Conservation (phyloP, 2,888 invertebrate genomes). For the Sturmia bella region DNA sequence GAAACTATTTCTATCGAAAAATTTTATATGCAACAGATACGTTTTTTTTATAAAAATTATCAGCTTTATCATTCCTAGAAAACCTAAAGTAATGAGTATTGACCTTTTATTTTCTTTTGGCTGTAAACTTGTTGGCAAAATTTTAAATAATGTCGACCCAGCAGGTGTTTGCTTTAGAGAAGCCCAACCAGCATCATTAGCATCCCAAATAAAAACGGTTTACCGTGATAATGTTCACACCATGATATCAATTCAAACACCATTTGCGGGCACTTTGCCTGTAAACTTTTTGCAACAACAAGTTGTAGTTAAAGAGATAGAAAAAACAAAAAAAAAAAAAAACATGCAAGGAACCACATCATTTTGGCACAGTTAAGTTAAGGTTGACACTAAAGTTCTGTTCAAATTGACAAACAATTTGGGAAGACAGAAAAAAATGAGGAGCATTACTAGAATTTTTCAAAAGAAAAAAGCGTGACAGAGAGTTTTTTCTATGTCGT, state of each 20-base stretch:
- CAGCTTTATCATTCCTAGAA: too few relatives aligned
- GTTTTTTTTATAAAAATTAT: too few relatives aligned
- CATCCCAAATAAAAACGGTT: slow-evolving; percentile 34
- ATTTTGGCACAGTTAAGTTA: slow-evolving; percentile 36
- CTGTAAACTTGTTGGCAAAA: slow-evolving; percentile 57
- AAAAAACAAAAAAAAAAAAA: background rate
- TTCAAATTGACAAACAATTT: slow-evolving; percentile 66
- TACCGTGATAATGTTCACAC: slow-evolving; percentile 67
- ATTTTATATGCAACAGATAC: too few relatives aligned
- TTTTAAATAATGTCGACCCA: slow-evolving; percentile 65
- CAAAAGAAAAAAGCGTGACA: slow-evolving; percentile 67
- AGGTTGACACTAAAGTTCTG: slow-evolving; percentile 61
- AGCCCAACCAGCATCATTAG: slow-evolving; percentile 19
- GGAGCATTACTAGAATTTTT: slow-evolving; percentile 42
- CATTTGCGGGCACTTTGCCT: slow-evolving; percentile 46
- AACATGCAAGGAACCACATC: slow-evolving; percentile 18
- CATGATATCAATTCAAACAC: slow-evolving; percentile 51
- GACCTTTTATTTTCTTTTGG: slow-evolving; percentile 22
- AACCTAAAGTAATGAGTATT: background rate
- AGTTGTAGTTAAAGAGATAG: slow-evolving; percentile 11
- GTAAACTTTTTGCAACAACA: slow-evolving; percentile 5
- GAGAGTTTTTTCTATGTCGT: slow-evolving; percentile 25
- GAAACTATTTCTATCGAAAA: too few relatives aligned
- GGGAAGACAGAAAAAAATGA: slow-evolving; percentile 7
- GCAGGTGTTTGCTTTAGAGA: slow-evolving; percentile 60